phyloP scores from a whole-genome alignment of 2,888 invertebrate genomes.

The Lordiphosa andalusiaca region DNA sequence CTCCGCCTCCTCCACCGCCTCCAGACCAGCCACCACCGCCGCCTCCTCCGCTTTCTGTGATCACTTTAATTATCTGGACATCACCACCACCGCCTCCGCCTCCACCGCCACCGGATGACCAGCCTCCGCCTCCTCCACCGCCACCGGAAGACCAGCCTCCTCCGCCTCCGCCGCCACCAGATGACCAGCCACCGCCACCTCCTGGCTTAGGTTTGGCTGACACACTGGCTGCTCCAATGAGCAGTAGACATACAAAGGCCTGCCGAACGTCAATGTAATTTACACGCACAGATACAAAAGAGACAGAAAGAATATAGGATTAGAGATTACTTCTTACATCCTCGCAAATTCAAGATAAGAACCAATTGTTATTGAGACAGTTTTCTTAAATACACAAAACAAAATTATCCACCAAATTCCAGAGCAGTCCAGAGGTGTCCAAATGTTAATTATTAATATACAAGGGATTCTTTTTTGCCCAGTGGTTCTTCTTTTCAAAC shows the following conservation, averaged over 20 bases:
- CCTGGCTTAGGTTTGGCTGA: constrained; percentile 76
- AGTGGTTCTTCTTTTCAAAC: no score
- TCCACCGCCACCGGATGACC: constrained; percentile 44
- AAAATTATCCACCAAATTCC: no score
- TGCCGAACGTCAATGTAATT: constrained; percentile 27
- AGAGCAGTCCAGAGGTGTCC: no score
- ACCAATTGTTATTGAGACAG: no score
- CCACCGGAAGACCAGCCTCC: constrained; percentile 60
- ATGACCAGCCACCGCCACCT: constrained; percentile 60
- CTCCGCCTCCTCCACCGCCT: constrained; percentile 57
- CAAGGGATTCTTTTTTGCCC: no score
- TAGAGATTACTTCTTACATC: neutral
- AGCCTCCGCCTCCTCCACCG: constrained; percentile 60
- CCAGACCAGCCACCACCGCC: constrained; percentile 43
- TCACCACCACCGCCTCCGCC: constrained; percentile 58
- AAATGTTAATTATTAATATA: no score
- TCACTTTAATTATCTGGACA: constrained; percentile 48
- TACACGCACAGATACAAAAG: constrained; percentile 1
- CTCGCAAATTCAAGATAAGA: no score
- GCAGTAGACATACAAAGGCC: constrained; percentile 77
- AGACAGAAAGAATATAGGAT: constrained; percentile 5
- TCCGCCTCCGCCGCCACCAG: constrained; percentile 55
- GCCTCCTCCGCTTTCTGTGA: constrained; percentile 55
- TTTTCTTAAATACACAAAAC: no score
- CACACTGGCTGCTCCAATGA: constrained; percentile 76